Evolutionary conservation across 2,113 vertebrate species (phyloP).

Genomic region (Cromileptes altivelis): DNA sequence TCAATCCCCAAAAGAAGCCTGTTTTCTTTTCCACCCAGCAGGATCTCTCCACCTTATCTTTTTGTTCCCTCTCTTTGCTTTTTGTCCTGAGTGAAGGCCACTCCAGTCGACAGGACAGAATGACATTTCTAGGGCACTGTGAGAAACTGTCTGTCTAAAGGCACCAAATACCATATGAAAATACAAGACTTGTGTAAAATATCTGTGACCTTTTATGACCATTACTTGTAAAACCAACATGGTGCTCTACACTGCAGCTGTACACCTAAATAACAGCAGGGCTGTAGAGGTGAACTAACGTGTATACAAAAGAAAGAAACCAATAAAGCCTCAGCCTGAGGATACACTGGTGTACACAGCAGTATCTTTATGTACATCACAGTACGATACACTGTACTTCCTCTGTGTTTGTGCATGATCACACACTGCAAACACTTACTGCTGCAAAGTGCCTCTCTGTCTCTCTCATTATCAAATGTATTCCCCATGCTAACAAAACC

Average conservation of each 20-base stretch:
- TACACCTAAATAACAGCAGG: slow-evolving; percentile 11
- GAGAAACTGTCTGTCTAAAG: slow-evolving; percentile 62
- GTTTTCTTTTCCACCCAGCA: slow-evolving; percentile 17
- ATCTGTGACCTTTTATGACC: slow-evolving; percentile 48
- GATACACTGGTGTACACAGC: neutral
- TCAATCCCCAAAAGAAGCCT: neutral
- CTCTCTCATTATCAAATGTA: slow-evolving; percentile 44
- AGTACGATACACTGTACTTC: neutral
- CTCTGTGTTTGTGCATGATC: slow-evolving; percentile 17
- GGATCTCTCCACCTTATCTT: slow-evolving; percentile 17
- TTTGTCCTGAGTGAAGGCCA: slow-evolving; percentile 62
- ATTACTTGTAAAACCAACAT: slow-evolving; percentile 15
- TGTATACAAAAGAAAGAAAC: slow-evolving; percentile 29
- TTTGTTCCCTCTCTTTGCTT: slow-evolving; percentile 43
- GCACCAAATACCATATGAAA: slow-evolving; percentile 23
- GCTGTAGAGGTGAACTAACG: neutral
- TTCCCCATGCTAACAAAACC: slow-evolving; percentile 15
- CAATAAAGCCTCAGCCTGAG: slow-evolving; percentile 20
- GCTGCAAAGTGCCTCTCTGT: slow-evolving; percentile 17
- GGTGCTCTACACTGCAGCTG: neutral
- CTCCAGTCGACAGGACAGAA: slow-evolving; percentile 61
- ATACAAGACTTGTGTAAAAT: slow-evolving; percentile 45
- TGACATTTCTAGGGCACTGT: slow-evolving; percentile 73
- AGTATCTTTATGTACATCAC: neutral
- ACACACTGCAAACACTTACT: slow-evolving; percentile 38